phyloP scores from a whole-genome alignment of 1,140 invertebrate species.

The Pseudomyrmex flavicornis region DNA sequence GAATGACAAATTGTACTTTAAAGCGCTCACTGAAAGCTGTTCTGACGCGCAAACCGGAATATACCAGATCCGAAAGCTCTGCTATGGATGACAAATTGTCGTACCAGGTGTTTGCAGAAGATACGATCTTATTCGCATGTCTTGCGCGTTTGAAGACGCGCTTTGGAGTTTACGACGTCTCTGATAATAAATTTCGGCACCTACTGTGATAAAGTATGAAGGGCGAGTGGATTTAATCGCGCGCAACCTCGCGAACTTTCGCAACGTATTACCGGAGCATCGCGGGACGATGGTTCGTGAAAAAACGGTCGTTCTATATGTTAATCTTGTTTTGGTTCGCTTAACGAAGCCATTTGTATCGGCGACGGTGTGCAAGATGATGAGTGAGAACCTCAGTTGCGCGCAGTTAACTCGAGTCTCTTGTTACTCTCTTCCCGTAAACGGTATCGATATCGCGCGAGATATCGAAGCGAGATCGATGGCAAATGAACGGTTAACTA shows the following conservation, averaged over 20 bases:
- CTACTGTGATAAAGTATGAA: slow-evolving; percentile 16
- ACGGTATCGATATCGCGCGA: slow-evolving; percentile 17
- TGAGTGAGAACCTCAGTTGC: neutral
- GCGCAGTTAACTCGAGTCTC: neutral
- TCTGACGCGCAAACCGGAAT: slow-evolving; percentile 69
- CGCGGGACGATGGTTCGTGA: neutral
- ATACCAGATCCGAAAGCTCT: slow-evolving; percentile 70
- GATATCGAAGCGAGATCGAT: slow-evolving; percentile 39
- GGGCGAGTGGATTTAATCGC: slow-evolving; percentile 18
- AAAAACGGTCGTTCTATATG: slow-evolving; percentile 16
- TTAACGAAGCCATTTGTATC: slow-evolving; percentile 4
- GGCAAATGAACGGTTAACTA: slow-evolving; percentile 27
- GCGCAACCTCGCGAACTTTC: neutral
- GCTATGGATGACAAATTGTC: slow-evolving; percentile 76
- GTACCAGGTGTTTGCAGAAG: slow-evolving; percentile 72
- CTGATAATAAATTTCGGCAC: slow-evolving; percentile 58
- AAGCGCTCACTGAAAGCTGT: slow-evolving; percentile 73
- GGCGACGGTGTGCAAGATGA: neutral
- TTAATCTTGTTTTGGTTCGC: slow-evolving; percentile 17
- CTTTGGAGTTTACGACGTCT: slow-evolving; percentile 62
- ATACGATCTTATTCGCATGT: slow-evolving; percentile 70
- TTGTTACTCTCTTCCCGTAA: slow-evolving; percentile 20
- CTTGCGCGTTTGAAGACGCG: slow-evolving; percentile 48
- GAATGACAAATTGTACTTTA: slow-evolving; percentile 75
- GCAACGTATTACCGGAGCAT: neutral